Evolutionary conservation across 2,888 invertebrate species (phyloP), one percentile per base, ranked within the genome.

Genomic region (Eudiplozoon nipponicum): DNA sequence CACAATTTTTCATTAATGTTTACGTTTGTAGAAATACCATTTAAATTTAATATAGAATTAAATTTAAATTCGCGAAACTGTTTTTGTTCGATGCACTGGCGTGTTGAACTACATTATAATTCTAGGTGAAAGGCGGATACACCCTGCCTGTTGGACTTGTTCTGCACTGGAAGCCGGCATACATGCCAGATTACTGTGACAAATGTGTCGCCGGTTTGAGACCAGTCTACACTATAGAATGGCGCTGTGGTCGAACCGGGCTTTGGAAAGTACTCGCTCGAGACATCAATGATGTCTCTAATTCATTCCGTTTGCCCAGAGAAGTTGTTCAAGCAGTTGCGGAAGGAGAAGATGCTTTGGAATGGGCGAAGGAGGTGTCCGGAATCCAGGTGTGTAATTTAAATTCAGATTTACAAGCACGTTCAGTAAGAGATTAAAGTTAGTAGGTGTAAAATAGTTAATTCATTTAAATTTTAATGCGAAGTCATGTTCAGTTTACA

Each of bases 151-250:
- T 31, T 15, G 31, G 31, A 5, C 31, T 31, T 4, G 17, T 15
- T n/a, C 31, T 31, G 5, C 20, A 39, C n/a, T 42, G 42, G 42
- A 29, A 42, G 15, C 19, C 39, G 7, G 42, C 42, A 13, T 42
- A 31, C 17, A 23, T 42, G 4, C 38, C 42, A 2, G 42, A 42
- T 13, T 42, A 42, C 33, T 42, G 42, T 37, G 31, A 42, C 13
- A 22, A 23, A 15, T 42, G 42, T 42, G 39, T 33, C 15, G 13
- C 22, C n/a, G 37, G 31, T 22, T 42, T 42, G 28, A 18, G 21
- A 4, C 40, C 42, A 7, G 26, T 22, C 3, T 42, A 42, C 26
- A 31, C 40, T 19, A 22, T 42, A 15, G 42, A 42, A 40, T 42
- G 28, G n/a, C 15, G 39, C 5, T 28, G 31, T 15, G 42, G 42